Evolutionary conservation across 2,888 invertebrate genomes (phyloP), one percentile per base, ranked within the genome.

Genomic region (Papilio demoleus): DNA sequence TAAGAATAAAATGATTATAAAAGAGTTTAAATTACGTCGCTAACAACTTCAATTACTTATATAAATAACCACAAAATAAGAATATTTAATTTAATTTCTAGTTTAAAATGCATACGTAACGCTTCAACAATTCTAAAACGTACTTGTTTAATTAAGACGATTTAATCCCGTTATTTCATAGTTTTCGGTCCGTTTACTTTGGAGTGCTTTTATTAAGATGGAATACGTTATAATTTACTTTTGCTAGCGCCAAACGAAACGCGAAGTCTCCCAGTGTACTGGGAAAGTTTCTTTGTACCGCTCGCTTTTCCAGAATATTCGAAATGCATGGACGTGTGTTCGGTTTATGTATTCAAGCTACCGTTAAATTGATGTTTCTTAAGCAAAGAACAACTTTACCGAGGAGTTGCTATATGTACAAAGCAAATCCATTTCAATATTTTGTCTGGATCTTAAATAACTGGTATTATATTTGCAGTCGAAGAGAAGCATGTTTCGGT

Each of bases 351-450:
- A 64, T 64, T 68, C 68, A 68, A 68, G 50, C 59, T 64, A 64
- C 58, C 58, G 59, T 64, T 68, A 64, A 64, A 68, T 64, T 64
- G 64, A 64, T 60, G 64, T 68, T 68, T 50, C 64, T 68, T 68
- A 40, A 60, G 58, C 47, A 64, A 64, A 60, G 47, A 63, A 68
- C 45, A 58, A 68, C 36, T 40, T 64, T 64, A 17, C 27, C 27
- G 50, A 36, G 24, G 17, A 47, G 58, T 60, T 64, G 8, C n/a
- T 67, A 42, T 67, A 56, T 56, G 42, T 45, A 22, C 59, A 22
- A 14, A 60, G 59, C 12, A 60, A 36, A 38, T 60, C 38, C 14
- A 60, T 24, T 60, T 38, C 53, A 53, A 53, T 53, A 27, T 53
- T 31, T 53, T 53, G 53, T 27, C 27, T 50, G n/a, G 6, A 14